These are phyloP conservation scores for Cervus canadensis DNA, from an alignment of 2,113 vertebrate species.

Conservation along the genomic window DNA sequence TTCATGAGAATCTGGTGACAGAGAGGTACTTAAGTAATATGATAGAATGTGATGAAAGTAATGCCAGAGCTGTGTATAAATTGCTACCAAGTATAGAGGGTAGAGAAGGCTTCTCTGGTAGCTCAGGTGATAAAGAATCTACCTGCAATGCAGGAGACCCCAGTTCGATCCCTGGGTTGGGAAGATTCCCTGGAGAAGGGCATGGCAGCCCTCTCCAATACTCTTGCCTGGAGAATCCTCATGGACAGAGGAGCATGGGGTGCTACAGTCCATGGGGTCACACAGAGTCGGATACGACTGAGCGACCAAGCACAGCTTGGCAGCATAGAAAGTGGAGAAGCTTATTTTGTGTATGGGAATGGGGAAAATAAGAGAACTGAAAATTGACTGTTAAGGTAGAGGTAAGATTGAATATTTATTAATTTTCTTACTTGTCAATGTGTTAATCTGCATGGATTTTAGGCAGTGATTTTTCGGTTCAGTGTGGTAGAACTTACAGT, in stretches of 20 bases:
- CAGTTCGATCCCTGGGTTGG: background rate
- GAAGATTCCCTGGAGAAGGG: background rate
- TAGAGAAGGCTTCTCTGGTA: background rate
- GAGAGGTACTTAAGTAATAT: background rate
- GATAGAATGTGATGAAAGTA: background rate
- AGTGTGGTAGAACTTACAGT: background rate
- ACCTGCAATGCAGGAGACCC: background rate
- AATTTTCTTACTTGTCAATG: background rate
- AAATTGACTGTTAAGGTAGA: background rate
- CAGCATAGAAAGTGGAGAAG: background rate
- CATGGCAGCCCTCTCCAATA: background rate
- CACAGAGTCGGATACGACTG: background rate
- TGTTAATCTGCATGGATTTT: background rate
- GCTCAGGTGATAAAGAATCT: background rate
- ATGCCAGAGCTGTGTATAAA: background rate
- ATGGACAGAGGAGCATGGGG: background rate
- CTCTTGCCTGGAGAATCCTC: background rate
- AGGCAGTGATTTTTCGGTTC: slow-evolving; percentile 23
- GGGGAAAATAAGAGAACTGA: background rate
- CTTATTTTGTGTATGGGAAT: background rate
- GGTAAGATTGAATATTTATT: background rate
- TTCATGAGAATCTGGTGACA: background rate
- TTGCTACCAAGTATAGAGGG: background rate
- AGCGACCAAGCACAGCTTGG: background rate
- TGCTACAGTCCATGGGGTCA: background rate